Evolutionary conservation across 2,113 vertebrate genomes (phyloP), one percentile per base, ranked within the genome.

Genomic region (Psittacara wagleri): DNA sequence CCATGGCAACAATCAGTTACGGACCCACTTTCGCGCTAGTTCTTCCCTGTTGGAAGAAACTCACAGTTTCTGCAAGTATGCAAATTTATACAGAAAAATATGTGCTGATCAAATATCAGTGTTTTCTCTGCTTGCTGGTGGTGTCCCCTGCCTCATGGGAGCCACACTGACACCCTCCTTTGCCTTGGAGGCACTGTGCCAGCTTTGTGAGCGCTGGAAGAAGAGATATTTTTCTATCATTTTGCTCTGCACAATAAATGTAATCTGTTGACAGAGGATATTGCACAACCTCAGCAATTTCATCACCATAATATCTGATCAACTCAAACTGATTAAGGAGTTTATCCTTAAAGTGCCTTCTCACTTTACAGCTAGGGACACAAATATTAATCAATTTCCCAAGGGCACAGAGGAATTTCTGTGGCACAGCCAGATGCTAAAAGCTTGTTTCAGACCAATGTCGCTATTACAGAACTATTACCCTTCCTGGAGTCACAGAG

Each of bases 1-100:
- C 83, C 83, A 62, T 84, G 57, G 90, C 92, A 95, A 87, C 91
- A 94, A 88, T 93, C 89, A 88, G 83, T 75, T 92, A 88, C 10
- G 55, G 93, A 54, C 29, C n/a, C 46, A 70, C 29, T 74, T 52
- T 31, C 83, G 51, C 23, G 55, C 62, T 83, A 94, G 73, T 41
- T 29, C 66, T 86, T 94, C 62, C 88, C 55, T 88, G 61, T 48
- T 85, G 43, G 61, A 93, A 86, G 85, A 88, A 83, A 55, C 51
- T 20, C 25, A 66, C 2, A 28, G 29, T 41, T 90, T 90, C 73
- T 83, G 33, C 51, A 93, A 96, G 43, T 51, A 86, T 28, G 55
- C 39, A 83, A 61, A 81, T 72, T 86, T 75, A 72, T 31, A 20
- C 55, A 94, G 85, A 75, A 90, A 88, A 81, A 25, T 25, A 92